Base-by-base conservation (phyloP, 2,797 vertebrate species). In the Pyrocephalus nanus region DNA sequence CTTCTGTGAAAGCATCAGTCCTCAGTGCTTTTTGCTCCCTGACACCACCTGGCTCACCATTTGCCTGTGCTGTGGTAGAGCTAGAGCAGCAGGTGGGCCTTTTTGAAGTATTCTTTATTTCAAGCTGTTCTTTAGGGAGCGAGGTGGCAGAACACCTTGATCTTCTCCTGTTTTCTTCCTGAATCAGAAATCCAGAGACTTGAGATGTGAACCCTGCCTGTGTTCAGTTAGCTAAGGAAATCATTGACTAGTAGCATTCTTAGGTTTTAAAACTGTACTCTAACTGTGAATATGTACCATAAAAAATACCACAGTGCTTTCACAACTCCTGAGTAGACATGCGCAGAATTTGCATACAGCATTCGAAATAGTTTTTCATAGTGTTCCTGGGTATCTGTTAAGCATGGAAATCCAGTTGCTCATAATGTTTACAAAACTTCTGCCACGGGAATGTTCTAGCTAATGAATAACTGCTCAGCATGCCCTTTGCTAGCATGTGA, bases 401-500 rank as follows among this genome's bases (percentile, higher is more conserved):
- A 66, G 54, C 80, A 73, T 92, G 66, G 73, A 88, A 93, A 88
- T 55, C 12, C 27, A 78, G 82, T 81, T 86, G 91, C 40, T 93
- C 36, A 32, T 53, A 90, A 42, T 87, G 73, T 95, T 96, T 95
- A 67, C 76, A 51, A 82, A 95, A 88, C 61, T 88, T 70, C 50
- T 88, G 81, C 78, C 36, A 43, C 23, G 50, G 88, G 82, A 96
- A 93, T 80, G 93, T 83, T 97, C 78, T 86, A 73, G 95, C 97
- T 97, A 97, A 96, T 97, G 78, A 95, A 29, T 92, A 96, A 91
- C 88, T 21, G 5, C 86, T 95, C 75, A 32, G 29, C 69, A 22
- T 96, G 86, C 93, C 76, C 76, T 91, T 94, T 62, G 26, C 89
- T 71, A 91, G 51, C 95, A 96, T 96, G 93, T 97, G 95, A 95